Conservation (phyloP, 1,140 invertebrate species). For the Scaptomyza hsui region DNA sequence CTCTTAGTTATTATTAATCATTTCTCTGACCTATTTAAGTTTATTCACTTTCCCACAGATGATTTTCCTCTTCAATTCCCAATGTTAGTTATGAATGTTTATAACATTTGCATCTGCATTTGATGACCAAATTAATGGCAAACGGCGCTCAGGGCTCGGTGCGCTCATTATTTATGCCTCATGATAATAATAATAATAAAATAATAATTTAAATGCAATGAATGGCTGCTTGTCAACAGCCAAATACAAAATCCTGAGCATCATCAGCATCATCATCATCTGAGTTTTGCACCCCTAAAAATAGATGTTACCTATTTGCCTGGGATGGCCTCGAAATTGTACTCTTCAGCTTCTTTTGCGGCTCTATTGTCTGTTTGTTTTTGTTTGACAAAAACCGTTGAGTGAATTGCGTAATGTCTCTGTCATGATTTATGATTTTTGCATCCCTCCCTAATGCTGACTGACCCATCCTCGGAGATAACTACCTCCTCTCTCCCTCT, state of each 20-base stretch:
- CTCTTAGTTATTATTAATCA: neutral
- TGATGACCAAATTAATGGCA: slow-evolving; percentile 77
- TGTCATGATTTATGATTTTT: slow-evolving; percentile 76
- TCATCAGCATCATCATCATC: slow-evolving; percentile 42
- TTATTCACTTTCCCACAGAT: slow-evolving; percentile 19
- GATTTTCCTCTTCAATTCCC: slow-evolving; percentile 39
- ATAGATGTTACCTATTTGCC: slow-evolving; percentile 59
- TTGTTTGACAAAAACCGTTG: slow-evolving; percentile 81
- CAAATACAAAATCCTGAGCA: slow-evolving; percentile 55
- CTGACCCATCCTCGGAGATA: slow-evolving; percentile 46
- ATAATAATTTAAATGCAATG: slow-evolving; percentile 81
- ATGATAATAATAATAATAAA: slow-evolving; percentile 77
- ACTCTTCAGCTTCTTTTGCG: slow-evolving; percentile 23
- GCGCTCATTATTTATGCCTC: slow-evolving; percentile 51
- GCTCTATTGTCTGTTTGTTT: slow-evolving; percentile 75
- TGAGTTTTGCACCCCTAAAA: slow-evolving; percentile 65
- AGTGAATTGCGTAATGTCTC: slow-evolving; percentile 71
- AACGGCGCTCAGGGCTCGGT: slow-evolving; percentile 37
- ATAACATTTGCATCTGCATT: slow-evolving; percentile 64
- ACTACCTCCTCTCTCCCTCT: slow-evolving; percentile 29
- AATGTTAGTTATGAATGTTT: slow-evolving; percentile 61
- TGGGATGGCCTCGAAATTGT: slow-evolving; percentile 13
- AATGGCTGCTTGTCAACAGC: slow-evolving; percentile 75
- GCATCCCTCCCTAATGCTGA: slow-evolving; percentile 55
- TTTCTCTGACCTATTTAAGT: slow-evolving; percentile 3